Base-by-base conservation (phyloP, 2,113 vertebrate genomes). In the Chaetodon auriga region DNA sequence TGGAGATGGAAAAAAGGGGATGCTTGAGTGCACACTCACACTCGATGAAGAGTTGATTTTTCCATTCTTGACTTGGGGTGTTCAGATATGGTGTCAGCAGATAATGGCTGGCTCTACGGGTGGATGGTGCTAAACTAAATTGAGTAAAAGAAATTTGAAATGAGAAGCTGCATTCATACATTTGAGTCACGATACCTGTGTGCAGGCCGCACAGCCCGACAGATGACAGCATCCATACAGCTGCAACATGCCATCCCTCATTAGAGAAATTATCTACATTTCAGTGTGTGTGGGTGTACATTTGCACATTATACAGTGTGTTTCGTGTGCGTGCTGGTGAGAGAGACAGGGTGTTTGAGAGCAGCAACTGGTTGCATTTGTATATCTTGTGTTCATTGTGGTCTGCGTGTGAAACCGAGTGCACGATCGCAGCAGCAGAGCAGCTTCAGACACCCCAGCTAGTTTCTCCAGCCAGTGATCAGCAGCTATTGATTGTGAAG, bases 401-500 rank as follows among this genome's bases (percentile, higher is more conserved):
- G 68, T 81, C 53, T 61, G 54, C 3, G 41, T 77, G 80, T 83
- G 84, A 80, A 89, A 78, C 61, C 8, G 3, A 87, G 82, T 51
- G 72, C 53, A 62, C 0, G 58, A 70, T 18, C 10, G 18, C 70
- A 66, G 87, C 75, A 78, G 70, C 54, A 53, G 54, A 70, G 63
- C 65, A 63, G 75, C 13, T 38, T 61, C 64, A 71, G 84, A 89
- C 46, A 84, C 69, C 61, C 72, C 72, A 10, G 69, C 84, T 68
- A 62, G 83, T 84, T 84, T 58, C 88, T 91, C 72, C 84, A 83
- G 88, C 83, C 85, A 68, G 81, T 83, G 89, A 94, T 94, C 92
- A 87, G 92, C 87, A 58, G 46, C 70, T 88, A 93, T 94, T 91
- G 92, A 94, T 92, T 87, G 83, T 66, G 76, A 86, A 89, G 78